phyloP scores from a whole-genome alignment of 1,140 invertebrate species.

The Nylanderia fulva region DNA sequence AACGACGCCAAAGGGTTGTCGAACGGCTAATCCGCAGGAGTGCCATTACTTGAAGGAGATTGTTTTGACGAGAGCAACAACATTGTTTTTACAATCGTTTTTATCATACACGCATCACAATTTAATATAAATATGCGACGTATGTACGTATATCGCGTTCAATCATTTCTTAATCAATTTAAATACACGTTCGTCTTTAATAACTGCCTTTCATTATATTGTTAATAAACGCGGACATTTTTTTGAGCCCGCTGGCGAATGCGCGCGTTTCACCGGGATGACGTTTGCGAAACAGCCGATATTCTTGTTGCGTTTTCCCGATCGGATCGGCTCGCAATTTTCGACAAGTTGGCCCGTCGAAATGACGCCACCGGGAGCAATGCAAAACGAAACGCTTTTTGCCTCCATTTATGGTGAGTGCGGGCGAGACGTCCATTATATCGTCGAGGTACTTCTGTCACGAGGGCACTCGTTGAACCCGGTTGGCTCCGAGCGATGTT shows the following conservation, averaged over 20 bases:
- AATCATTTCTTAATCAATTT: conserved; percentile 3
- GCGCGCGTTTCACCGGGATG: not conserved
- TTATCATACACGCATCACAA: not conserved
- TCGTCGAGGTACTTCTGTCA: conserved; percentile 60
- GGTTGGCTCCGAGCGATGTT: conserved; percentile 44
- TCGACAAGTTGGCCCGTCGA: conserved; percentile 44
- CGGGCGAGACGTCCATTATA: conserved; percentile 56
- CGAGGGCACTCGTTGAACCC: conserved; percentile 58
- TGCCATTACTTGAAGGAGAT: conserved; percentile 65
- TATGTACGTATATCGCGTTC: too few species aligned
- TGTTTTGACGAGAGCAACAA: conserved; percentile 14
- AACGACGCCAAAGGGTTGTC: conserved; percentile 60
- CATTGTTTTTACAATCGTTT: not conserved
- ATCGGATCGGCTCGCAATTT: conserved; percentile 29
- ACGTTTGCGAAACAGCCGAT: conserved; percentile 29
- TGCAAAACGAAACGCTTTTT: conserved; percentile 54
- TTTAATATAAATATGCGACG: not conserved
- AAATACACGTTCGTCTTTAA: not conserved
- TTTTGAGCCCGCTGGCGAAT: not conserved
- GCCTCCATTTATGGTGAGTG: conserved; percentile 35
- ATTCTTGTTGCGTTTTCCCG: conserved; percentile 16
- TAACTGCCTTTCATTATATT: too few species aligned
- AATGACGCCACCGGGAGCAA: conserved; percentile 54
- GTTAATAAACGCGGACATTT: not conserved
- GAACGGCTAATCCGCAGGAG: conserved; percentile 73